Evolutionary conservation across 2,888 invertebrate genomes (phyloP).

Genomic region (Caenorhabditis wallacei): DNA sequence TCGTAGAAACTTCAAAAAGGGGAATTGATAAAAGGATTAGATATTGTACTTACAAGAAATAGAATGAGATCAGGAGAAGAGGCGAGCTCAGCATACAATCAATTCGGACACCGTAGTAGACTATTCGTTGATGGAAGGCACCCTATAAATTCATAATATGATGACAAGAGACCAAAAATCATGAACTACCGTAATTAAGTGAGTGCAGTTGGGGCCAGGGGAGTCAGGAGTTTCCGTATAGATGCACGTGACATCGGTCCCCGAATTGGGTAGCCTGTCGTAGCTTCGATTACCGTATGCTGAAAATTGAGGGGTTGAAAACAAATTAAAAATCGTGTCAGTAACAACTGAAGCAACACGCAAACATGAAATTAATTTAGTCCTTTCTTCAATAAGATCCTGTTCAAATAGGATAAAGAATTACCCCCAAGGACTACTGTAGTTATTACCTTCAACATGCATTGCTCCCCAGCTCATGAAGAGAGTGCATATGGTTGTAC

Average conservation of each 20-base stretch:
- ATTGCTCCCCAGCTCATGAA: conserved; percentile 41
- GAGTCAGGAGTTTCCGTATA: background rate
- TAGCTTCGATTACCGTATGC: conserved; percentile 30
- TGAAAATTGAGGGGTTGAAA: conserved; percentile 3
- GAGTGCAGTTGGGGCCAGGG: background rate
- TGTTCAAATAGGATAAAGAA: too few relatives aligned
- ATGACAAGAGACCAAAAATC: background rate
- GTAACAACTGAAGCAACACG: background rate
- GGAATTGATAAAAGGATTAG: background rate
- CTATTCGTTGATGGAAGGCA: background rate
- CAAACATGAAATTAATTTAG: background rate
- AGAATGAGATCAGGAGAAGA: conserved; percentile 31
- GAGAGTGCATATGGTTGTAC: background rate
- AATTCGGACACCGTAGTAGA: conserved; percentile 41
- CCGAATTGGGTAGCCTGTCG: conserved; percentile 1
- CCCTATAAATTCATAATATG: conserved; percentile 9
- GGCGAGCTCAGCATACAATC: conserved; percentile 44
- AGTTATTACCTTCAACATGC: conserved; percentile 30
- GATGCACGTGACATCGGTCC: conserved; percentile 31
- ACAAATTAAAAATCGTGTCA: background rate
- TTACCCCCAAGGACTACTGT: too few relatives aligned
- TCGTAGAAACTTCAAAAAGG: conserved; percentile 36
- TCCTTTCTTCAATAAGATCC: too few relatives aligned
- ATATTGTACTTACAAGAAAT: conserved; percentile 36
- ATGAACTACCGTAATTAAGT: background rate